phyloP scores from a whole-genome alignment of 2,797 vertebrate species.

The Sebastes baramenuke region DNA sequence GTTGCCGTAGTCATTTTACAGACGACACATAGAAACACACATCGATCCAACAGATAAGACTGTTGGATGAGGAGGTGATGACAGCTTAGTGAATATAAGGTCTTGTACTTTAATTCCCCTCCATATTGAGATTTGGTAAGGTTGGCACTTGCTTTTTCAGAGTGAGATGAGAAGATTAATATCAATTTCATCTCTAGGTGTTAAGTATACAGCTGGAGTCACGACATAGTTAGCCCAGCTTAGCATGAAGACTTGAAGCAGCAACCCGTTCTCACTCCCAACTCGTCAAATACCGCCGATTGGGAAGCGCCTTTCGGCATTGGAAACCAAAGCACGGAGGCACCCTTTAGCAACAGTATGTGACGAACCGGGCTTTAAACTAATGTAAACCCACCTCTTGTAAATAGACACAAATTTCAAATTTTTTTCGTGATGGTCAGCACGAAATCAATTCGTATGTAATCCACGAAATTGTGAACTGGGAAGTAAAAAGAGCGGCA shows the following conservation, averaged over 20 bases:
- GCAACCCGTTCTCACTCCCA: too few relatives aligned
- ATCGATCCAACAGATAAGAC: conserved; percentile 29
- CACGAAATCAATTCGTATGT: too few relatives aligned
- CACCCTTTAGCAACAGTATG: too few relatives aligned
- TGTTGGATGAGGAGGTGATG: conserved; percentile 30
- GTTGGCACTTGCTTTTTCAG: neutral
- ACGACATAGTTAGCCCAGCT: neutral
- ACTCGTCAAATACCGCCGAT: too few relatives aligned
- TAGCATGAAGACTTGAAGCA: neutral
- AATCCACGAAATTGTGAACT: too few relatives aligned
- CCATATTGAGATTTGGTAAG: neutral
- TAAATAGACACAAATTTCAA: too few relatives aligned
- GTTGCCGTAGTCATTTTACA: conserved; percentile 67
- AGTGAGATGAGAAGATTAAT: neutral
- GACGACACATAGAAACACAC: conserved; percentile 52
- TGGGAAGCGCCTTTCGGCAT: rapidly evolving
- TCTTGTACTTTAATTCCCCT: neutral
- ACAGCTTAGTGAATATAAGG: neutral
- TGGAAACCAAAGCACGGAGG: too few relatives aligned
- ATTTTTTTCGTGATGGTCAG: too few relatives aligned
- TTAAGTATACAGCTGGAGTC: neutral
- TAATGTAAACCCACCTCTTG: too few relatives aligned
- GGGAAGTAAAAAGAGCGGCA: too few relatives aligned
- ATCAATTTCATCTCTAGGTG: neutral
- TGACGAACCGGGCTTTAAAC: too few relatives aligned